A percentile compares a stretch with the other conserved stretches of the same genome.
Conservation (phyloP, 1,140 invertebrate genomes). For the Diploscapter pachys region DNA sequence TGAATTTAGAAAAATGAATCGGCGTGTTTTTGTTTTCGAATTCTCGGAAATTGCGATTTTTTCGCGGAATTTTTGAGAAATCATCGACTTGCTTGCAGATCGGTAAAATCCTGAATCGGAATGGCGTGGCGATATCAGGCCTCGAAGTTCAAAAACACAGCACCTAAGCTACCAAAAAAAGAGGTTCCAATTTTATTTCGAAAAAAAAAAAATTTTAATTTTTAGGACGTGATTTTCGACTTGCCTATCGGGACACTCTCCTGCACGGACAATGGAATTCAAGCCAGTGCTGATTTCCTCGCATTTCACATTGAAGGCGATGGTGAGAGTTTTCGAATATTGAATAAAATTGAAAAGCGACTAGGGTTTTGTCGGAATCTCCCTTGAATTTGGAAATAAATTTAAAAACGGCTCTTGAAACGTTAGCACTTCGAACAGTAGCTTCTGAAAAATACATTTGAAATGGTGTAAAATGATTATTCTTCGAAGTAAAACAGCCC, state of each 20-base stretch:
- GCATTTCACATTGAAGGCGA: constrained; percentile 60
- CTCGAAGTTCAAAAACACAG: constrained; percentile 62
- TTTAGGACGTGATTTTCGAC: constrained; percentile 60
- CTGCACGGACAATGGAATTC: constrained; percentile 61
- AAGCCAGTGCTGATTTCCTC: constrained; percentile 58
- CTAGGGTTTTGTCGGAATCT: background rate
- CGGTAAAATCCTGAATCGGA: constrained; percentile 5
- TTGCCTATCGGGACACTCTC: constrained; percentile 57
- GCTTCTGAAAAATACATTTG: background rate
- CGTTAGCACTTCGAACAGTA: background rate
- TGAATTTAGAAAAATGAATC: constrained; percentile 6
- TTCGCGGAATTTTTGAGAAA: background rate
- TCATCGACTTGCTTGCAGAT: background rate
- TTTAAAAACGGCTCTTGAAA: background rate
- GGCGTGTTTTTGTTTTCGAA: constrained; percentile 18
- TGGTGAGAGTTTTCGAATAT: constrained; percentile 43
- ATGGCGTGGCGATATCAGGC: constrained; percentile 61
- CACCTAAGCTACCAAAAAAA: constrained; percentile 60
- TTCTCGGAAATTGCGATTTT: background rate
- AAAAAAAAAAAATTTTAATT: background rate
- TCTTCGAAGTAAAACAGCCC: background rate
- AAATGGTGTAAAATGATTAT: background rate
- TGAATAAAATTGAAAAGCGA: background rate
- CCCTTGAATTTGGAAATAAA: background rate
- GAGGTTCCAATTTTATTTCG: constrained; percentile 51